A percentile compares a stretch with the other conserved stretches of the same genome.
Evolutionary conservation across 2,113 vertebrate species (phyloP).

Genomic region (Strigops habroptila): DNA sequence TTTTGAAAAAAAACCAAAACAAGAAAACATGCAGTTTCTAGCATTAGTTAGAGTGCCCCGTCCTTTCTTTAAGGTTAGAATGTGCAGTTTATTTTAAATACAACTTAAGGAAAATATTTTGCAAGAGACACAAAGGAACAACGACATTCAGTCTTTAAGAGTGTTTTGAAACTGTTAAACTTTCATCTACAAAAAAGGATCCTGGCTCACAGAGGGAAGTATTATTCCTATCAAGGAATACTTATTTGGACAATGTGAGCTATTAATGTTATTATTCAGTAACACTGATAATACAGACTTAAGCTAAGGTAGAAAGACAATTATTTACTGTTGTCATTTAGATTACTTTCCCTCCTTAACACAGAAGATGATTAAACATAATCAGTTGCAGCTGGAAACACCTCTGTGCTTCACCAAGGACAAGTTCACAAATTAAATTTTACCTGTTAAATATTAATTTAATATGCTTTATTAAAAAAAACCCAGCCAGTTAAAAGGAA

Average conservation of each 20-base stretch:
- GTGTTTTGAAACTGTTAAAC: background rate
- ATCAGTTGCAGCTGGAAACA: constrained; percentile 66
- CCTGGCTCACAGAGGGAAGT: background rate
- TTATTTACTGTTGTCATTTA: constrained; percentile 67
- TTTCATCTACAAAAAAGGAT: background rate
- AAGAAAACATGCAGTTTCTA: background rate
- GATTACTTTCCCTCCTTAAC: constrained; percentile 62
- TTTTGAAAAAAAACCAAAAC: background rate
- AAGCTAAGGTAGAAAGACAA: constrained; percentile 31
- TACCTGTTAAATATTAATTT: constrained; percentile 22
- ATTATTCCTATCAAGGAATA: background rate
- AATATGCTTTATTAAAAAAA: background rate
- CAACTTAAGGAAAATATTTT: background rate
- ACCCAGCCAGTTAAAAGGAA: background rate
- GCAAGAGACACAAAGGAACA: background rate
- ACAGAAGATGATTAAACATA: constrained; percentile 65
- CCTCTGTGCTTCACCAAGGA: constrained; percentile 59
- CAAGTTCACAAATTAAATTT: constrained; percentile 65
- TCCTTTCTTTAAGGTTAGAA: background rate
- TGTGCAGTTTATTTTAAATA: background rate
- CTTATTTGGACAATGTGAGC: background rate
- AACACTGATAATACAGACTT: constrained; percentile 22
- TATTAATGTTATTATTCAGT: constrained; percentile 4
- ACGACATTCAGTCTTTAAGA: background rate
- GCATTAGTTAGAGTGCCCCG: background rate